Conservation (phyloP, 2,888 invertebrate genomes). For the Amphiduros pacificus region DNA sequence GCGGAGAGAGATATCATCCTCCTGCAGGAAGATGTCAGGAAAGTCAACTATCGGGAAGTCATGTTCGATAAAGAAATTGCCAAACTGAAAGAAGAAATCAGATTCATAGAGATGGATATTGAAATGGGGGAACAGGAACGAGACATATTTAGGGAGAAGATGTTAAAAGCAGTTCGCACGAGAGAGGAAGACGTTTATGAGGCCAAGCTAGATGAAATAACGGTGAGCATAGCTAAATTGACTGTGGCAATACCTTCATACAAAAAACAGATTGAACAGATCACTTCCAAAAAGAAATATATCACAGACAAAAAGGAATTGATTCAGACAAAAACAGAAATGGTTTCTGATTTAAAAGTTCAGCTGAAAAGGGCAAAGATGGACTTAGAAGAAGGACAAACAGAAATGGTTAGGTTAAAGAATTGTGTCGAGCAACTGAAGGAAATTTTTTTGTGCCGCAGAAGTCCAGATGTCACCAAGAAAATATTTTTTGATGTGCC, state of each 20-base stretch:
- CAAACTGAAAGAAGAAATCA: constrained; percentile 33
- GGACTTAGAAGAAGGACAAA: constrained; percentile 33
- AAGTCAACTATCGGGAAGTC: constrained; percentile 35
- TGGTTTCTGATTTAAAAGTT: constrained; percentile 27
- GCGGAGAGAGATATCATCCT: constrained; percentile 34
- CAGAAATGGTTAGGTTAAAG: constrained; percentile 40
- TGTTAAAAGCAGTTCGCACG: not conserved
- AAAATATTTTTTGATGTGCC: constrained; percentile 51
- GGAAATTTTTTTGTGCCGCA: constrained; percentile 43
- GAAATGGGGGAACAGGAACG: constrained; percentile 40
- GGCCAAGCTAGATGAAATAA: constrained; percentile 18
- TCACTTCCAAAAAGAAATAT: constrained; percentile 36
- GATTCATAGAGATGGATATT: constrained; percentile 40
- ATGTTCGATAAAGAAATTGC: constrained; percentile 35
- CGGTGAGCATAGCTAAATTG: constrained; percentile 23
- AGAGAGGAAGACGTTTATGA: not conserved
- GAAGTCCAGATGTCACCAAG: constrained; percentile 43
- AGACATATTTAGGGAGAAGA: constrained; percentile 13
- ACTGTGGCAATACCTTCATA: constrained; percentile 35
- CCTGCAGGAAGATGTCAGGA: constrained; percentile 35
- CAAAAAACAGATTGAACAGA: constrained; percentile 39
- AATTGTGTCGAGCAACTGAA: constrained; percentile 38
- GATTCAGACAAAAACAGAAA: constrained; percentile 23
- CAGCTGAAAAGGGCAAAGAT: constrained; percentile 30
- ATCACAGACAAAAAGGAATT: constrained; percentile 33